Conservation (phyloP, 2,888 invertebrate species). For the Uloborus plumipes region DNA sequence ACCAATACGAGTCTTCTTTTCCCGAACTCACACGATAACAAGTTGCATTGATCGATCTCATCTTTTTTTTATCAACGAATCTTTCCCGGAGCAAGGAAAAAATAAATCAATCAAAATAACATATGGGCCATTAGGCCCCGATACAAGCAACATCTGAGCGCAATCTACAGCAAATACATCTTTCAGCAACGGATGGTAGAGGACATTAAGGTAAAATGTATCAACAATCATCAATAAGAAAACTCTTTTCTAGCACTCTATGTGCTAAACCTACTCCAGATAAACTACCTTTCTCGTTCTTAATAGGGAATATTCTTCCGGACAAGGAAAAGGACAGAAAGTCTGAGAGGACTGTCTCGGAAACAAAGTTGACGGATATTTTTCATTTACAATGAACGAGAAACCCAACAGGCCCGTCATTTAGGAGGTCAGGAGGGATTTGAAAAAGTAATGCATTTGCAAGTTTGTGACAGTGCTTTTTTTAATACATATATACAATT, state of each 20-base stretch:
- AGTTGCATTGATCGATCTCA: constrained; percentile 41
- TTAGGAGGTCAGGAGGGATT: too few species aligned
- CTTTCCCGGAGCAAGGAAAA: constrained; percentile 11
- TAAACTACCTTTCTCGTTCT: too few species aligned
- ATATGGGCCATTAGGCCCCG: constrained; percentile 46
- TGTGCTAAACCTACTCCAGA: not conserved
- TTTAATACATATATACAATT: too few species aligned
- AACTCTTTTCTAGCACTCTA: not conserved
- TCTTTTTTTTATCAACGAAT: constrained; percentile 49
- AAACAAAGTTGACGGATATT: too few species aligned
- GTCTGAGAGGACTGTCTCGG: too few species aligned
- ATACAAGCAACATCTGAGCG: constrained; percentile 55
- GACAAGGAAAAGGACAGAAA: too few species aligned
- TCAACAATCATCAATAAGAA: constrained; percentile 51
- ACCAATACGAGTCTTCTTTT: not conserved
- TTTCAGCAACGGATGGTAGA: constrained; percentile 38
- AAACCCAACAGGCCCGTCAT: too few species aligned
- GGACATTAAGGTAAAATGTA: constrained; percentile 60
- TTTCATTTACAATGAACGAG: too few species aligned
- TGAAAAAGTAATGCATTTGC: too few species aligned
- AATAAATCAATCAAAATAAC: constrained; percentile 48
- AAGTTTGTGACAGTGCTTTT: too few species aligned
- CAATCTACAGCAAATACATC: constrained; percentile 62
- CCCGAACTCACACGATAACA: constrained; percentile 15
- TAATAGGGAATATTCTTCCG: too few species aligned